Evolutionary conservation across 2,888 invertebrate genomes (phyloP).

Genomic region (Noctua comes): DNA sequence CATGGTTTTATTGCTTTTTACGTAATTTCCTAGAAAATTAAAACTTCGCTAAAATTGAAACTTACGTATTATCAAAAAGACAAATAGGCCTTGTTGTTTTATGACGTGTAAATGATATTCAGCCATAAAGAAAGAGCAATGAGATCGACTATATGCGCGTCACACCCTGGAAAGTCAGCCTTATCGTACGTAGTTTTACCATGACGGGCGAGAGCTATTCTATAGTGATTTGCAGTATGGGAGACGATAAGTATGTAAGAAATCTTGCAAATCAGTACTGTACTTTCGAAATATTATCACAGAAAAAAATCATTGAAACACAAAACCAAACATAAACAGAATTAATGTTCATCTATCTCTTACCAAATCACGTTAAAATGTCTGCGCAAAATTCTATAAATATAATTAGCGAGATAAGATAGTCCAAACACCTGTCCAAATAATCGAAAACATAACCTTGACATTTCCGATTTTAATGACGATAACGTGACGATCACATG

Average conservation of each 20-base stretch:
- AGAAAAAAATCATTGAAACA: too few relatives aligned
- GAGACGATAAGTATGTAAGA: too few relatives aligned
- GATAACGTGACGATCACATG: neutral
- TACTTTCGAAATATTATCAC: too few relatives aligned
- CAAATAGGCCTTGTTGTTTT: neutral
- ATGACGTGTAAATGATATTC: neutral
- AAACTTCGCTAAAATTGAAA: neutral
- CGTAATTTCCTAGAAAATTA: neutral
- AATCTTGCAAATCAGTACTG: too few relatives aligned
- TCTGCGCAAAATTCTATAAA: neutral
- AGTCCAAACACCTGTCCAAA: neutral
- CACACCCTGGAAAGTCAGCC: neutral
- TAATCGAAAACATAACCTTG: neutral
- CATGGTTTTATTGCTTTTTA: neutral
- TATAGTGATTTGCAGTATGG: neutral
- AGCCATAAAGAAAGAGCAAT: neutral
- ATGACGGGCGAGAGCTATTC: neutral
- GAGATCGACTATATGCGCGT: neutral
- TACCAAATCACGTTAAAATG: neutral
- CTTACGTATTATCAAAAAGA: neutral
- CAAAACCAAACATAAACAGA: too few relatives aligned
- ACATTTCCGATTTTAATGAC: neutral
- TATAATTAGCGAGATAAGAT: neutral
- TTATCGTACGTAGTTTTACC: neutral
- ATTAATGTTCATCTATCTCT: neutral